Percentiles rank a stretch among this genome's conserved stretches.
Conservation (phyloP, 2,888 invertebrate species). For the Cheilosia vernalis region DNA sequence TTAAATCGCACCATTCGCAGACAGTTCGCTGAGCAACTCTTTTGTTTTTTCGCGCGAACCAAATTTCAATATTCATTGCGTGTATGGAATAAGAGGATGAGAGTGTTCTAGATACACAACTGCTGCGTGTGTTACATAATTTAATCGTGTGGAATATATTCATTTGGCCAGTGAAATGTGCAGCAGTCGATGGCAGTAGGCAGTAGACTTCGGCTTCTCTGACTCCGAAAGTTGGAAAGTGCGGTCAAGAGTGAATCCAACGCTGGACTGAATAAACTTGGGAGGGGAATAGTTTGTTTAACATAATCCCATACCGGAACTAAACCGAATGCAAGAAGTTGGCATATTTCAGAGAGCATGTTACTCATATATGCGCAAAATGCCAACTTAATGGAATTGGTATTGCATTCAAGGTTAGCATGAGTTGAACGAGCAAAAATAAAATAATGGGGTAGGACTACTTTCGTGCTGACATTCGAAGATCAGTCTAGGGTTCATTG, state of each 20-base stretch:
- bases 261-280: not conserved
- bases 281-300: constrained; percentile 2
- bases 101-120: constrained; percentile 17
- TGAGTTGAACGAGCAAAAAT: not conserved
- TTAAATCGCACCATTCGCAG: constrained; percentile 8
- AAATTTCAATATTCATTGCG: constrained; percentile 44
- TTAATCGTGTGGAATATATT: constrained; percentile 8
- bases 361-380: not conserved
- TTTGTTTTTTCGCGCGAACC: constrained; percentile 16
- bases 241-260: not conserved
- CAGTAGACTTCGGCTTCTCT: not conserved
- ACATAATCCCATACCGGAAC: constrained; percentile 23
- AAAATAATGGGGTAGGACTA: not conserved
- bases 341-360: not conserved
- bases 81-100: constrained; percentile 24
- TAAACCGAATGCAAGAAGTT: not conserved
- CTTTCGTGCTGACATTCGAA: not conserved
- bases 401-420: not conserved
- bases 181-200: not conserved
- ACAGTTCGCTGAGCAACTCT: constrained; percentile 43
- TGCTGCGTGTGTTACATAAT: constrained; percentile 35
- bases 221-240: not conserved
- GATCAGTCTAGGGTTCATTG: not conserved
- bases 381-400: not conserved
- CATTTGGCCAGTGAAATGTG: not conserved